Base-by-base conservation (phyloP, 2,888 invertebrate species). In the Trilocha varians region DNA sequence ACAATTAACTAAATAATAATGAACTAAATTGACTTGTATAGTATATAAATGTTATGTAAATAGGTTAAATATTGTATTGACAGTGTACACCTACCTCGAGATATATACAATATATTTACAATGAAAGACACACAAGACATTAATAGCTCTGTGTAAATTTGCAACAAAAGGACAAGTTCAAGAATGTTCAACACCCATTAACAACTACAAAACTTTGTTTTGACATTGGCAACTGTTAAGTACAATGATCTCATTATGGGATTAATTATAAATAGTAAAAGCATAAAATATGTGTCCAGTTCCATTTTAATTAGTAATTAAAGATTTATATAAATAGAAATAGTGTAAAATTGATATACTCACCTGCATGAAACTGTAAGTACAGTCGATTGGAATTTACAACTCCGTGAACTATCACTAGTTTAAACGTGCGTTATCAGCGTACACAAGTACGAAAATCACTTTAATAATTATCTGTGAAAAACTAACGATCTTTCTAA, bases 401-500 rank as follows among this genome's bases (percentile, higher is more conserved):
- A 25, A 25, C 25, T 25, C 6, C 11, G 25, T 2, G 25, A 25
- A 25, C 6, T 11, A 9, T 25, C 25, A 25, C 25, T 25, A 25
- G 6, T 25, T 25, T 25, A 3, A 3, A 4, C 25, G 3, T 25
- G n/a, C n/a, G 2, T 25, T 25, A 25, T 3, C 25, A 25, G 5
- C 25, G 25, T 25, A 9, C 2, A 25, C 3, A 11, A 25, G 3
- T 9, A 25, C 4, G n/a, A 25, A 25, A 25, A 25, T 25, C 25
- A 25, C 25, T 4, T 25, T 25, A 25, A 11, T 25, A 25, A 25
- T 25, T 25, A 25, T 9, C 25, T 25, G 11, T 25, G 25, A 25
- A 11, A 25, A 25, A 25, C 4, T 25, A 25, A 25, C 6, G 25
- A 25, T 25, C 25, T 25, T 25, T 11, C 11, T 38, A 50, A 53